These are phyloP conservation scores for Martes martes DNA, from an alignment of 2,113 vertebrate species.

Conservation along the genomic window DNA sequence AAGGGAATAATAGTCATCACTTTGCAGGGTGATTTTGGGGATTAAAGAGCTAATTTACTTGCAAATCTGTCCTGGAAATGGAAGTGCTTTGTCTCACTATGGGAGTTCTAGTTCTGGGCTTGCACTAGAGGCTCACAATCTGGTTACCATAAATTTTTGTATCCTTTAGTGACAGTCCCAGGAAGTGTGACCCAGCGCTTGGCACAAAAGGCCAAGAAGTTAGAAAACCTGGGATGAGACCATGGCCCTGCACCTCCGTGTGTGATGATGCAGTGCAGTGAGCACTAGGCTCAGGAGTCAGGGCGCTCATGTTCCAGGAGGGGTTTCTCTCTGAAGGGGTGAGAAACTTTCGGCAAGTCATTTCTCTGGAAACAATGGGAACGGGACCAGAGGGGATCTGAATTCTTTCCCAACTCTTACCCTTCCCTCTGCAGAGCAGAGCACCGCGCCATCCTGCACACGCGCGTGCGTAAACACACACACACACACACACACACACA, in stretches of 20 bases:
- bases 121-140: background rate
- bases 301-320: background rate
- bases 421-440: background rate
- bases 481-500: background rate
- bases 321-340: background rate
- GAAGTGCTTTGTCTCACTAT: background rate
- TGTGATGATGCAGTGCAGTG: background rate
- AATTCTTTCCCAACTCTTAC: background rate
- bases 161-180: background rate
- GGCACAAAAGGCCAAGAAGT: background rate
- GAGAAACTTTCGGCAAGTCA: background rate
- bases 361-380: background rate
- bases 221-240: background rate
- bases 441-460: background rate
- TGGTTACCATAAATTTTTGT: background rate
- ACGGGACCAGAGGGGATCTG: background rate
- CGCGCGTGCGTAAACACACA: too few relatives aligned
- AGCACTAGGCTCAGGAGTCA: background rate
- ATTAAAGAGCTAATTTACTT: constrained; percentile 48
- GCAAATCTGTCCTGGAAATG: background rate
- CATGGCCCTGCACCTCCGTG: background rate
- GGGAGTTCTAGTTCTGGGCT: background rate
- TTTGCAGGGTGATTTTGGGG: background rate
- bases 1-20: background rate
- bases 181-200: background rate